Conservation (phyloP, 2,113 vertebrate genomes). For the Thalassarche chlororhynchos region DNA sequence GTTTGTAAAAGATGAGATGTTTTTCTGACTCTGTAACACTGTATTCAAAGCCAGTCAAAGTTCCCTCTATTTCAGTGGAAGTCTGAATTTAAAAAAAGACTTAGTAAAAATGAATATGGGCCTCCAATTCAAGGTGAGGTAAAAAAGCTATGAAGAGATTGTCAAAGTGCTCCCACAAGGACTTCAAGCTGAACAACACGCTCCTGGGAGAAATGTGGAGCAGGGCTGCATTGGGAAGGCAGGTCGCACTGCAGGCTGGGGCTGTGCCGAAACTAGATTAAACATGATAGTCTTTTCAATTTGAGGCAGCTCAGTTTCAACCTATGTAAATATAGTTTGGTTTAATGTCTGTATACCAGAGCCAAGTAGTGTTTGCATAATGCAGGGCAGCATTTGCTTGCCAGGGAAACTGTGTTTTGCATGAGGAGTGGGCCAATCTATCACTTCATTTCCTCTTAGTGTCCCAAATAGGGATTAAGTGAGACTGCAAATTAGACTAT, state of each 20-base stretch:
- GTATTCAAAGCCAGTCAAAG: neutral
- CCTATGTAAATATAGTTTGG: neutral
- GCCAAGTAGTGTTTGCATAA: neutral
- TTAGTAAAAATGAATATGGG: neutral
- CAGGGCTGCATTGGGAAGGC: neutral
- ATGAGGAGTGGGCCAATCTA: neutral
- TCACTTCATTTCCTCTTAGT: neutral
- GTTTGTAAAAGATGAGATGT: neutral
- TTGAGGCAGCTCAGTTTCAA: neutral
- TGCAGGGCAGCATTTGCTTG: neutral
- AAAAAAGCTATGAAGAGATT: neutral
- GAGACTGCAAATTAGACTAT: neutral
- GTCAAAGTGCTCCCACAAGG: neutral
- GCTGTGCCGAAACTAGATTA: neutral
- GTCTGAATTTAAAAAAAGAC: neutral
- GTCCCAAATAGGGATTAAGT: neutral
- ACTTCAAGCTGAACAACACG: neutral
- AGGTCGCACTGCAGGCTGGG: neutral
- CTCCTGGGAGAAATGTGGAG: rapidly evolving
- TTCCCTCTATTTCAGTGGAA: neutral
- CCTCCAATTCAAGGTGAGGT: neutral
- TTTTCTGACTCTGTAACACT: neutral
- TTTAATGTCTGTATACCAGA: neutral
- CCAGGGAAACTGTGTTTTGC: neutral
- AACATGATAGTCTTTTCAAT: neutral